These are phyloP conservation scores for Ammospiza nelsoni DNA, from an alignment of 2,113 vertebrate species.

Conservation along the genomic window DNA sequence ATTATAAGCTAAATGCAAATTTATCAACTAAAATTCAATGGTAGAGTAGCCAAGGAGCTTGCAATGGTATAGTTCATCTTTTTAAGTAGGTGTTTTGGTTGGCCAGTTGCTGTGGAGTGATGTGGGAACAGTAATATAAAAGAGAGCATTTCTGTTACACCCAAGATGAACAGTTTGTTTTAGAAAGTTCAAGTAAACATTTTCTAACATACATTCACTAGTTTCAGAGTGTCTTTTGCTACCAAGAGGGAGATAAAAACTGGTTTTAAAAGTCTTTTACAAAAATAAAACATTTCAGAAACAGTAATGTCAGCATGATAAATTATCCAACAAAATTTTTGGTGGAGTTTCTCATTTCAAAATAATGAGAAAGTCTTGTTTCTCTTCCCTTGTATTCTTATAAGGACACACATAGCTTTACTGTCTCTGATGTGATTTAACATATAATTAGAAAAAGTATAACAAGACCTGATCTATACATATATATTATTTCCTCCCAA, in stretches of 20 bases:
- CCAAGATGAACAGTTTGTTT: constrained; percentile 77
- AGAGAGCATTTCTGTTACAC: constrained; percentile 76
- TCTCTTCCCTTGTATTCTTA: neutral
- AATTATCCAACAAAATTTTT: constrained; percentile 48
- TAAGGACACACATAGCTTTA: neutral
- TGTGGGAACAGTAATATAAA: constrained; percentile 76
- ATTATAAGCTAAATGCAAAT: constrained; percentile 85
- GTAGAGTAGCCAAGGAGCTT: constrained; percentile 67
- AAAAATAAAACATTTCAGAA: constrained; percentile 49
- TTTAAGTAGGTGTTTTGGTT: constrained; percentile 80
- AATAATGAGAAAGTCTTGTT: neutral
- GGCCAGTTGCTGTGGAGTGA: constrained; percentile 69
- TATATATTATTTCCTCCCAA: neutral
- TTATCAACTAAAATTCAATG: constrained; percentile 78
- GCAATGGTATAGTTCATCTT: constrained; percentile 66
- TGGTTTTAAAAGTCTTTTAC: constrained; percentile 26
- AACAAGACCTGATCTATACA: neutral
- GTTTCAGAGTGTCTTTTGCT: constrained; percentile 68
- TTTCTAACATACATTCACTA: constrained; percentile 73
- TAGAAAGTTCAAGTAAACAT: constrained; percentile 78
- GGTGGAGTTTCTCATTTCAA: constrained; percentile 23
- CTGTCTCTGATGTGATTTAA: neutral
- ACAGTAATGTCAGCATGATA: constrained; percentile 29
- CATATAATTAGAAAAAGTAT: neutral
- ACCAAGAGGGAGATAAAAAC: constrained; percentile 66